Evolutionary conservation across 2,113 vertebrate species (phyloP).

Genomic region (Malurus cyaneus): DNA sequence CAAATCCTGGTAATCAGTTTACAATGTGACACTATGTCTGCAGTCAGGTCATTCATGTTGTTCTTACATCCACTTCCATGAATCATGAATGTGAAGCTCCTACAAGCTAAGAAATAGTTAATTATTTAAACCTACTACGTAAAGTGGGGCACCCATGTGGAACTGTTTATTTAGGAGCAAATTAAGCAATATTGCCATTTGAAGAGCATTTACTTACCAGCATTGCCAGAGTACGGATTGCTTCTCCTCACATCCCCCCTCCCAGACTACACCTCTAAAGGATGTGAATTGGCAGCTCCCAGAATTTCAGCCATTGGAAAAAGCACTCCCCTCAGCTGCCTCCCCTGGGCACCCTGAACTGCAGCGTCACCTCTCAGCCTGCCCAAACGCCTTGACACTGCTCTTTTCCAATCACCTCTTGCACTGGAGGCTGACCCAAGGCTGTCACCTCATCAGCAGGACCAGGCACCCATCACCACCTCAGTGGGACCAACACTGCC

Average conservation of each 20-base stretch:
- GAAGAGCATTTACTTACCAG: not conserved
- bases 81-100: not conserved
- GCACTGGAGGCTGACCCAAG: fast-evolving
- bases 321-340: not conserved
- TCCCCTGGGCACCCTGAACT: not conserved
- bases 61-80: not conserved
- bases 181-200: not conserved
- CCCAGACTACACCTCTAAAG: not conserved
- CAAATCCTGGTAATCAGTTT: not conserved
- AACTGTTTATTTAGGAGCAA: not conserved
- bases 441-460: not conserved
- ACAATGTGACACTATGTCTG: not conserved
- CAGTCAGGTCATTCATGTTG: not conserved
- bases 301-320: not conserved
- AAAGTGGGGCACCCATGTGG: not conserved
- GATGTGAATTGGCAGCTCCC: fast-evolving
- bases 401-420: fast-evolving
- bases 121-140: not conserved
- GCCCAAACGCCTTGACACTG: fast-evolving
- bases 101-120: not conserved
- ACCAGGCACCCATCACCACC: not conserved
- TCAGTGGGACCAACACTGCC: fast-evolving
- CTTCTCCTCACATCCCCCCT: not conserved
- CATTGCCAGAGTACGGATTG: not conserved
- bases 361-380: not conserved